Base-by-base conservation (phyloP, 2,888 invertebrate genomes). In the Idaea aversata region DNA sequence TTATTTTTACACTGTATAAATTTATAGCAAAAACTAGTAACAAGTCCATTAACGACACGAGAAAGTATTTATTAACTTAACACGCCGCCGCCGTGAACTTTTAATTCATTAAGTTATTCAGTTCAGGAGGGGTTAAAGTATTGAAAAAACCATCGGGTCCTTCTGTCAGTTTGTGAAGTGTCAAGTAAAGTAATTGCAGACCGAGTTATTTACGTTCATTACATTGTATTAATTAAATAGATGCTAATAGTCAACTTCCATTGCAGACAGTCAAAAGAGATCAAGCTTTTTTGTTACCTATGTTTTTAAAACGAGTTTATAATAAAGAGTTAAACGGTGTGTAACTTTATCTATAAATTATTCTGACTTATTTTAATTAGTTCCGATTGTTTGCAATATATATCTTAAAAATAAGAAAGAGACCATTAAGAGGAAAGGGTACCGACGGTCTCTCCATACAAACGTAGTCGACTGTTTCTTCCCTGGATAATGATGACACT, bases 201-300 rank as follows among this genome's bases (percentile, higher is more conserved):
- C 36, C 59, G 13, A 60, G 64, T 63, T 67, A 60, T 60, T 34
- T 35, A n/a, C 34, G 2, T 59, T 59, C 59, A 62, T 58, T 68
- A 72, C 69, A 71, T 65, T 61, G 67, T 65, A 36, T 64, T 62
- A 59, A 65, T 66, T 80, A 77, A 78, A 82, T 83, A 82, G 83
- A 78, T 83, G 80, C 78, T 84, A 81, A 83, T 82, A 79, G 80
- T 76, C 75, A 79, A 82, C 86, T 84, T 82, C 77, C 84, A 85
- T 47, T 47, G 47, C 5, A 3, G 47, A 47, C 47, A 47, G 47
- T 13, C 47, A 47, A 13, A 6, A 2, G 13, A 10, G 47, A 13
- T 47, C 47, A 47, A 47, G 47, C 13, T 5, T 47, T 47, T 47
- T 47, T 47, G 6, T 5, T 36, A 47, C 47, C 13, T 47, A 47